Evolutionary conservation across 2,797 vertebrate genomes (phyloP), one percentile per base, ranked within the genome.

Genomic region (Loriculus beryllinus): DNA sequence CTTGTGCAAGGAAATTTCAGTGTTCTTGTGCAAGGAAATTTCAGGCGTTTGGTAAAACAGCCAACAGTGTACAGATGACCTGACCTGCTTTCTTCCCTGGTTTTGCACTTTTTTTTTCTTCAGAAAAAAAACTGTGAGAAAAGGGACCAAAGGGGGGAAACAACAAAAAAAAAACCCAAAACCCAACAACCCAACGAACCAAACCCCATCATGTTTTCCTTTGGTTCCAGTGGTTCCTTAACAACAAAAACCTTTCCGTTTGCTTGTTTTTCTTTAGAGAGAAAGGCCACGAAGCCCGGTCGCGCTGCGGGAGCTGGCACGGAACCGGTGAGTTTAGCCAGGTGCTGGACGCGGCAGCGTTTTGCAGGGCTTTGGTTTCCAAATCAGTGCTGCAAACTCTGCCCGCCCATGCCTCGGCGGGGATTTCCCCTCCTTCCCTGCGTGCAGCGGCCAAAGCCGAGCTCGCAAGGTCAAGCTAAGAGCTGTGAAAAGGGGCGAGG

Each of bases 341-440:
- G 47, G 54, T 52, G 39, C 11, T 3, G 77, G 49, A 9, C 57
- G 8, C 8, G 56, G 62, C 67, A 28, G 19, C 3, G 14, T 49
- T 94, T 69, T 25, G 88, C 67, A 60, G 23, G 40, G 60, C 37
- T 91, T 6, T 6, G 22, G 74, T 60, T 82, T 54, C 75, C 64
- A 51, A 90, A 90, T 62, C 90, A 35, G 19, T 48, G 83, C 90
- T 39, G 71, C 85, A 35, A 72, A 54, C 92, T 83, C 70, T 10
- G 42, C 83, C 65, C 57, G 59, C 62, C 74, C 52, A 47, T 82
- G 13, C 5, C n/a, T 60, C 21, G 14, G 3, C 14, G 86, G 86
- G 74, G 71, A 47, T 91, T 94, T 94, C 94, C 79, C 76, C 67
- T 65, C 63, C 76, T 80, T 71, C 82, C 42, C 67, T 17, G 79